These are phyloP conservation scores for Pheosia tremula DNA, from an alignment of 2,888 invertebrate genomes.

Conservation along the genomic window DNA sequence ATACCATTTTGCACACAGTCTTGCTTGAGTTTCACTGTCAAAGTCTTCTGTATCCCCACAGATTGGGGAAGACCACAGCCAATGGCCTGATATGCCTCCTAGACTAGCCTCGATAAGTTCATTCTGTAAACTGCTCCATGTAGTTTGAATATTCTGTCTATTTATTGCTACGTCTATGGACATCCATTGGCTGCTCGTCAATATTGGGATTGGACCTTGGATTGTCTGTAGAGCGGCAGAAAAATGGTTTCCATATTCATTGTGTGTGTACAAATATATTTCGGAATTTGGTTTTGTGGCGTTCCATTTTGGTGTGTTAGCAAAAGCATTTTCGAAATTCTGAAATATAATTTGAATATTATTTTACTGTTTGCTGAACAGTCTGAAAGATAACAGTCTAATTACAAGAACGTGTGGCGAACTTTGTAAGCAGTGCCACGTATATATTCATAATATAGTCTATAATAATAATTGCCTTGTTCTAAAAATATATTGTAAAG, in stretches of 20 bases:
- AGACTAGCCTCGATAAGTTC: conserved; percentile 79
- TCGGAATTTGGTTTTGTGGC: conserved; percentile 50
- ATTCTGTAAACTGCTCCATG: conserved; percentile 84
- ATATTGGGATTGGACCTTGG: conserved; percentile 45
- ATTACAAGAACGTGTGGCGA: not conserved
- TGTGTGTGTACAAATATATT: conserved; percentile 76
- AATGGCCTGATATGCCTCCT: conserved; percentile 77
- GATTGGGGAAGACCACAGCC: conserved; percentile 81
- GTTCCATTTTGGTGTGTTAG: conserved; percentile 81
- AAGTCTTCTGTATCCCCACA: conserved; percentile 83
- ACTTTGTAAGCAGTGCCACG: no score
- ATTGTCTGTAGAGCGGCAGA: conserved; percentile 53
- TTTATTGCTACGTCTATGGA: conserved; percentile 60
- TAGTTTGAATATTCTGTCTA: conserved; percentile 80
- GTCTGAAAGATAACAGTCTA: not conserved
- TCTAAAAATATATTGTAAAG: not conserved
- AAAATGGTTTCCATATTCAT: conserved; percentile 83
- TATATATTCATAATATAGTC: no score
- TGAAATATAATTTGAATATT: conserved; percentile 37
- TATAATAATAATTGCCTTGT: no score
- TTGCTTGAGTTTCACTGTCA: conserved; percentile 59
- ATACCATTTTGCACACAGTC: conserved; percentile 88
- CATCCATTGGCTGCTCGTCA: conserved; percentile 66
- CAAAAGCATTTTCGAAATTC: conserved; percentile 72
- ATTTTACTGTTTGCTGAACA: not conserved